Evolutionary conservation across 2,113 vertebrate species (phyloP), one percentile per base, ranked within the genome.

Genomic region (Apistogramma diplotaenia): DNA sequence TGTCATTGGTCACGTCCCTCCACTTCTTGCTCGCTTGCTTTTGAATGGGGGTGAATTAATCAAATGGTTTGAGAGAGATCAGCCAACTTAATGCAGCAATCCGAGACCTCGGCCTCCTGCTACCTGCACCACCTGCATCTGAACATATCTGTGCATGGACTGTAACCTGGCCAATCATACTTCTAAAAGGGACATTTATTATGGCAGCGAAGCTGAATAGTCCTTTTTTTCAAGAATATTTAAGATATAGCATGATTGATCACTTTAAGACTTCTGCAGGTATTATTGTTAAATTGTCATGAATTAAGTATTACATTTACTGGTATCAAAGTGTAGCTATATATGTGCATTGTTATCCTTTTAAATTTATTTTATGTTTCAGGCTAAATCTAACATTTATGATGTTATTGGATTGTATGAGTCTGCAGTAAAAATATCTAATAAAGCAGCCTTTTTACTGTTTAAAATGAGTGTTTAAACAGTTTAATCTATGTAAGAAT

Each of bases 41-140:
- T 76, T 92, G 88, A 93, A 93, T 92, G 76, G 83, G 86, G 87
- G 84, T 73, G 91, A 91, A 93, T 93, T 90, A 91, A 93, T 93
- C 93, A 93, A 84, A 92, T 71, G 86, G 82, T 85, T 87, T 53
- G 87, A 92, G 89, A 89, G 89, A 70, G 80, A 93, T 92, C 89
- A 76, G 85, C 75, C 88, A 86, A 78, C 80, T 89, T 86, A 85
- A 85, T 90, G 85, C 90, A 55, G 65, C 31, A 70, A 90, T 67
- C 82, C 13, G 16, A 83, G 85, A 89, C 74, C 88, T 65, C 43
- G 16, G 59, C 55, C 77, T 61, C 49, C 23, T 27, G 51, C 53
- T 86, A 84, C 87, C 86, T 91, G 79, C 72, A 54, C 78, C 2
- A 59, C 1, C 62, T 81, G 8, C 51, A 12, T 23, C 35, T 75